Conservation (phyloP, 2,888 invertebrate genomes). For the Monochamus alternatus region DNA sequence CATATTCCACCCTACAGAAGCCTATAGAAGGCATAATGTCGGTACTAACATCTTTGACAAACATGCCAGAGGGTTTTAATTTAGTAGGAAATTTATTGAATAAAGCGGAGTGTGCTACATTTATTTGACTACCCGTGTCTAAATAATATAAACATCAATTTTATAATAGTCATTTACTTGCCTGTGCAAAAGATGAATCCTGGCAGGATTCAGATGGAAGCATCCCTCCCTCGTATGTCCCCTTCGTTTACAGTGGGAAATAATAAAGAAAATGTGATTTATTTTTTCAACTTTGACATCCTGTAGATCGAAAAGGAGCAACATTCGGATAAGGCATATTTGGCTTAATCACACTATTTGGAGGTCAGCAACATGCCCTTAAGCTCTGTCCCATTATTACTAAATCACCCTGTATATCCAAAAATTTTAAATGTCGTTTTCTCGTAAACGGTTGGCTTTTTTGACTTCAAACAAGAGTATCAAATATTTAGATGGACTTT, state of each 20-base stretch:
- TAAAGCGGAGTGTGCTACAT: not conserved
- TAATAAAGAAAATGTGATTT: no score
- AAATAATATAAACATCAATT: not conserved
- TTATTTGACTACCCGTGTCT: constrained; percentile 30
- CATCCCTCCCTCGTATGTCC: constrained; percentile 24
- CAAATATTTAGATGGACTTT: no score
- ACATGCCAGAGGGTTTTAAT: not conserved
- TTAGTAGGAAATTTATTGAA: not conserved
- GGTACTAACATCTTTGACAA: not conserved
- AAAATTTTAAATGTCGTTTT: no score
- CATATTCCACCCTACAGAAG: not conserved
- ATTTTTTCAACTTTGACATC: no score
- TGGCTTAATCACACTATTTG: no score
- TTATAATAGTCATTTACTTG: constrained; percentile 12
- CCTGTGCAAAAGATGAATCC: constrained; percentile 10
- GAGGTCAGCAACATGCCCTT: no score
- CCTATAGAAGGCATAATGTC: not conserved
- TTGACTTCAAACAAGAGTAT: no score
- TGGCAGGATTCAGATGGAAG: constrained; percentile 9
- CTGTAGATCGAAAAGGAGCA: no score
- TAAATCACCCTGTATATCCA: no score
- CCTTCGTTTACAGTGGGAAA: not conserved
- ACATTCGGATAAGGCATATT: no score
- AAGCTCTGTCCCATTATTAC: no score
- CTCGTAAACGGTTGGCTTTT: no score